Evolutionary conservation across 2,113 vertebrate species (phyloP), one percentile per base, ranked within the genome.

Genomic region (Corydoras maculifer): DNA sequence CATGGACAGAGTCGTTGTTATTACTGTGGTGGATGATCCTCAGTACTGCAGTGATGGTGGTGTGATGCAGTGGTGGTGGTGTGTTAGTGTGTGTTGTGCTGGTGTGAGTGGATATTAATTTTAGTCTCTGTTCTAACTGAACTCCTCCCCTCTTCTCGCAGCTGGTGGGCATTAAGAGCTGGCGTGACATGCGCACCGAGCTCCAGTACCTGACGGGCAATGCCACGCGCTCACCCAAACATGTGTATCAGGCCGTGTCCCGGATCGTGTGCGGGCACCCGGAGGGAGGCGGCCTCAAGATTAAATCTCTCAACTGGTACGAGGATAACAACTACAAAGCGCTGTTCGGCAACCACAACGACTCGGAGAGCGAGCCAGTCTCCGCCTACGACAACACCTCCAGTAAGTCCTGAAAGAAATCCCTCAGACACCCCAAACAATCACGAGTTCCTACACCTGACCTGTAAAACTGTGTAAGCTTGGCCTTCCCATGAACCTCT

Each of bases 311-410:
- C 70, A 99, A 99, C 86, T 98, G 96, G 95, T 98, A 97, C 0
- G 97, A 99, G 77, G 97, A 99, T 84, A 92, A 94, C 78, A 99
- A 99, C 87, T 98, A 98, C 88, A 98, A 99, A 83, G 94, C 94
- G 1, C 80, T 99, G 6, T 97, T 99, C 10, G 89, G 89, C 62
- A 87, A 84, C 83, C 84, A 97, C 78, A 91, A 90, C n/a, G 85
- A 90, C 0, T 82, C 88, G 3, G 92, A 97, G 53, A 92, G 84
- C 64, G 94, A 98, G 68, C 88, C 92, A 0, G 83, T 90, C 48
- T 93, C 94, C 0, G 59, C 75, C 61, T 91, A 91, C 0, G 90
- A 91, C 75, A 90, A 91, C 83, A 80, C 90, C 25, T 90, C 90
- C 71, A 90, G 90, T 91, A 73, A 85, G 89, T 57, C 14, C 4